Percentiles rank a stretch among this genome's conserved stretches.
Evolutionary conservation across 2,888 invertebrate species (phyloP).

Genomic region (Polyploca ridens): DNA sequence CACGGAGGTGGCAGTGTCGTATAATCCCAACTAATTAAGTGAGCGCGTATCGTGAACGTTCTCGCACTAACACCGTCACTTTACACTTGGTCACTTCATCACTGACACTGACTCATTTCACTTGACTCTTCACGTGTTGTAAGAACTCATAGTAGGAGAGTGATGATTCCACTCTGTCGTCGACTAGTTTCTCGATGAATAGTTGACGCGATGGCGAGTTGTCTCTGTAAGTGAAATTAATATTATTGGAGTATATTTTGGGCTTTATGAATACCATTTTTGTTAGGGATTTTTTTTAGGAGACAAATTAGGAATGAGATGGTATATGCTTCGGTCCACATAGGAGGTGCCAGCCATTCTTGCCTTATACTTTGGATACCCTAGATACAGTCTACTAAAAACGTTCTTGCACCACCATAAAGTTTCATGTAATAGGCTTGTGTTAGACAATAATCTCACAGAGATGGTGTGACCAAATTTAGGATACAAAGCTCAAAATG

Average conservation of each 20-base stretch:
- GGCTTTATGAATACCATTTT: too few relatives aligned
- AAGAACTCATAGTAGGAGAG: slow-evolving; percentile 99
- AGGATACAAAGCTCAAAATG: too few relatives aligned
- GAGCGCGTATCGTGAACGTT: not conserved
- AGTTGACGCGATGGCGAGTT: slow-evolving; percentile 92
- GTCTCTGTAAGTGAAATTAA: slow-evolving; percentile 87
- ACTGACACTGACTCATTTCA: slow-evolving; percentile 87
- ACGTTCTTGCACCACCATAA: too few relatives aligned
- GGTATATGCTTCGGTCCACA: too few relatives aligned
- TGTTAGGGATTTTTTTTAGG: too few relatives aligned
- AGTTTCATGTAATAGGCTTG: too few relatives aligned
- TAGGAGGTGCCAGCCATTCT: too few relatives aligned
- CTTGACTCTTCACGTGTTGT: slow-evolving; percentile 95
- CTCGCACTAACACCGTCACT: slow-evolving; percentile 1
- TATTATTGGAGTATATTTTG: not conserved
- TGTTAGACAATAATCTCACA: too few relatives aligned
- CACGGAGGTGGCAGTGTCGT: slow-evolving; percentile 58
- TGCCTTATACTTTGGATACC: too few relatives aligned
- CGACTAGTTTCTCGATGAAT: slow-evolving; percentile 95
- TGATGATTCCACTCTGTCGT: slow-evolving; percentile 97
- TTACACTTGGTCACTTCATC: slow-evolving; percentile 36
- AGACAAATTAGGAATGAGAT: too few relatives aligned
- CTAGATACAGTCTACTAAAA: too few relatives aligned
- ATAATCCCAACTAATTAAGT: slow-evolving; percentile 19
- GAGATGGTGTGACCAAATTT: too few relatives aligned